Evolutionary conservation across 1,140 invertebrate genomes (phyloP).

Genomic region (Oncopodura yosiiana): DNA sequence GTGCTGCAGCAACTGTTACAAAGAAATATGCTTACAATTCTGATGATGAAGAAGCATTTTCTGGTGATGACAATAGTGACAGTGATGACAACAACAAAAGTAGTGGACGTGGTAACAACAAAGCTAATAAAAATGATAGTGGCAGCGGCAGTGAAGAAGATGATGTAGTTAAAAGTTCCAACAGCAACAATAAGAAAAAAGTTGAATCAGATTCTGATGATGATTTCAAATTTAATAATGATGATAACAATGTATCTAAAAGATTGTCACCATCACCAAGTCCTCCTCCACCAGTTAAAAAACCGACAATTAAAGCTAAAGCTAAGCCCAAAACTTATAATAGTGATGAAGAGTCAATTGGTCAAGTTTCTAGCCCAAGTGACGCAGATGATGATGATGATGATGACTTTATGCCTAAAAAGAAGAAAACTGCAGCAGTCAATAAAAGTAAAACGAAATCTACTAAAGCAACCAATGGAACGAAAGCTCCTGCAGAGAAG

Average conservation of each 20-base stretch:
- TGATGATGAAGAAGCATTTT: no score
- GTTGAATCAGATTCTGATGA: slow-evolving; percentile 12
- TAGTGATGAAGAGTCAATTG: no score
- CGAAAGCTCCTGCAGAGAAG: background rate
- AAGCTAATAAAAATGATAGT: background rate
- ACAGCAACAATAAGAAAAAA: background rate
- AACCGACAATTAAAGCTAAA: no score
- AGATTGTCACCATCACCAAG: background rate
- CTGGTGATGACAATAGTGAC: background rate
- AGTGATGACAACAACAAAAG: background rate
- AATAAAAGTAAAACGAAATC: background rate
- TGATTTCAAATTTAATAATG: background rate
- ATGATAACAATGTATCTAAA: no score
- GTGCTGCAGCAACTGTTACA: background rate
- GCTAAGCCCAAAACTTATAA: no score
- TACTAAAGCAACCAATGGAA: background rate
- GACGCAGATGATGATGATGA: background rate
- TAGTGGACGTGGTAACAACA: background rate
- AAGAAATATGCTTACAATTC: background rate
- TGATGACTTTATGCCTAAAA: background rate
- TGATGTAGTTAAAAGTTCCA: background rate
- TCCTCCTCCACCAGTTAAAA: background rate
- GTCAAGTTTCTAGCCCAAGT: no score
- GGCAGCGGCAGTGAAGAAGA: background rate
- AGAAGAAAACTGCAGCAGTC: background rate